Evolutionary conservation across 2,888 invertebrate genomes (phyloP), one percentile per base, ranked within the genome.

Genomic region (Drosophila paranaensis): DNA sequence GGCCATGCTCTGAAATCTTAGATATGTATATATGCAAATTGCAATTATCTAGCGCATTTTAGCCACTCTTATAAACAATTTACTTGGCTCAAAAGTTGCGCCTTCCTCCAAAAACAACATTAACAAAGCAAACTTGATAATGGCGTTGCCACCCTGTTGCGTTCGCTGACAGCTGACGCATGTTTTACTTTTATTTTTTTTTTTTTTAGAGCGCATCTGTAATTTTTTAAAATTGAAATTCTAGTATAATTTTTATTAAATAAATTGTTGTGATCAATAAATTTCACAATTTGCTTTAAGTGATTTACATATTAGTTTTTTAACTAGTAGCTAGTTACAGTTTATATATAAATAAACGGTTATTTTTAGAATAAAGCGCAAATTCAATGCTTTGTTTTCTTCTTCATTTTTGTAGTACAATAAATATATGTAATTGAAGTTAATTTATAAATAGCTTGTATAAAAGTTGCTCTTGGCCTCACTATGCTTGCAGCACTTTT

Each of bases 261-360:
- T 45, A 56, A 45, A 58, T 43, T 39, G 14, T 51, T 58, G 50
- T 71, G 76, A 58, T 62, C 63, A 54, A 42, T 67, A 11, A 60
- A 60, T 61, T 63, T 68, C 67, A 70, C 74, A 77, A 67, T 39
- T 35, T 30, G 50, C 55, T 56, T 43, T 62, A 30, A 25, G 45
- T 60, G 58, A 14, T 43, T 61, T 58, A 62, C 40, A 60, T 50
- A 45, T 61, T 67, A 25, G 43, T 51, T 62, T 77, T 71, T 61
- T 43, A 76, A 71, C 75, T 77, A 71, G 57, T 66, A 46, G 30
- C 55, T 77, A 73, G 81, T 73, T 80, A 64, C 63, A 69, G 60
- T 64, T 73, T 57, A 66, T 61, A 51, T 61, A 67, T 69, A 72
- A 65, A 64, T 70, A 74, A 75, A 74, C 74, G 58, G 27, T 62